Percentiles rank a stretch among this genome's conserved stretches.
Evolutionary conservation across 2,888 invertebrate genomes (phyloP).

Genomic region (Pedicia rivosa): DNA sequence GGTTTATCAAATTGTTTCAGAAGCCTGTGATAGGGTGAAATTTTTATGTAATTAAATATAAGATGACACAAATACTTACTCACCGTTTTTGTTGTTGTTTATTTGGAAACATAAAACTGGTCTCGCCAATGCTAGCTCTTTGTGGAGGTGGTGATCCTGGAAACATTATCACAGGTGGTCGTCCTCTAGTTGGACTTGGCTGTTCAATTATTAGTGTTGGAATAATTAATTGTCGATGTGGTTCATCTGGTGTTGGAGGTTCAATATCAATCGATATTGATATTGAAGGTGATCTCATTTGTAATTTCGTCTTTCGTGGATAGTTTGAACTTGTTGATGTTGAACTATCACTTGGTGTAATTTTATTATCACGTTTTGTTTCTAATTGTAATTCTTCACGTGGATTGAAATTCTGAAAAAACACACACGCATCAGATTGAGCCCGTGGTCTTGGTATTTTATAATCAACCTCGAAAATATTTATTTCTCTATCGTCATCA

Average conservation of each 20-base stretch:
- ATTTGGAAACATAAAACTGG: slow-evolving; percentile 26
- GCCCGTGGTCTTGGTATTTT: too few species aligned
- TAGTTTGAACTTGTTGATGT: slow-evolving; percentile 16
- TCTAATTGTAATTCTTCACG: background rate
- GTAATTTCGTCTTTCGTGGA: slow-evolving; percentile 9
- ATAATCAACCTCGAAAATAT: too few species aligned
- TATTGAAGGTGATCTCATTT: slow-evolving; percentile 6
- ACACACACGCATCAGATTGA: background rate
- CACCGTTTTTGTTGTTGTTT: slow-evolving; percentile 33
- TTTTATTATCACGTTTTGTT: slow-evolving; percentile 11
- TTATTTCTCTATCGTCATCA: too few species aligned
- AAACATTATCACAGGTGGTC: slow-evolving; percentile 29
- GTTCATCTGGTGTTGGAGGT: slow-evolving; percentile 22
- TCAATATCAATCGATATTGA: slow-evolving; percentile 19
- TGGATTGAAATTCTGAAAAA: slow-evolving; percentile 1
- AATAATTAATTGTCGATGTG: slow-evolving; percentile 38
- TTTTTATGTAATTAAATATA: slow-evolving; percentile 1
- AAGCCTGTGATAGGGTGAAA: slow-evolving; percentile 29
- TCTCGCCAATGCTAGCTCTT: slow-evolving; percentile 27
- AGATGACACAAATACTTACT: background rate
- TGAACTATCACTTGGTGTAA: slow-evolving; percentile 17
- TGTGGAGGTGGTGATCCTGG: slow-evolving; percentile 42
- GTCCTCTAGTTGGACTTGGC: slow-evolving; percentile 48
- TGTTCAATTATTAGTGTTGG: slow-evolving; percentile 50
- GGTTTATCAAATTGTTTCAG: slow-evolving; percentile 46